phyloP scores from a whole-genome alignment of 2,113 vertebrate species.

The Castor canadensis region DNA sequence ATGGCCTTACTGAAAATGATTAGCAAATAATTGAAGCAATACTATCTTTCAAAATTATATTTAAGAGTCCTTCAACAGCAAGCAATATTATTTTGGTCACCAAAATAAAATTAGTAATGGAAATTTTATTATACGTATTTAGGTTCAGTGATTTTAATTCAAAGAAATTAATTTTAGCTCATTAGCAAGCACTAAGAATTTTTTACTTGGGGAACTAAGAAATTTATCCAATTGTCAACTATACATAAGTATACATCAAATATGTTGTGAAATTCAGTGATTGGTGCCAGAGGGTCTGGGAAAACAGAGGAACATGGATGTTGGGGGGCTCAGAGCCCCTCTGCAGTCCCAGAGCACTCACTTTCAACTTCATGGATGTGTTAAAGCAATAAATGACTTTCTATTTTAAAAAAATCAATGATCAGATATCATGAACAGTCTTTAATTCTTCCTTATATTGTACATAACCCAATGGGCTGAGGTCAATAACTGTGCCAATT shows the following conservation, averaged over 20 bases:
- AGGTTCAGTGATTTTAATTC: conserved; percentile 59
- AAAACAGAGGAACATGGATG: too few relatives aligned
- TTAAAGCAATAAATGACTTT: too few relatives aligned
- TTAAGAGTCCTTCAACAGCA: conserved; percentile 66
- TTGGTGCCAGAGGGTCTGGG: too few relatives aligned
- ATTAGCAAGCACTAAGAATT: conserved; percentile 76
- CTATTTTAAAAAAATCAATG: too few relatives aligned
- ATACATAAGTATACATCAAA: conserved; percentile 46
- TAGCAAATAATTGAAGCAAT: conserved; percentile 60
- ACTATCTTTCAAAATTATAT: conserved; percentile 60
- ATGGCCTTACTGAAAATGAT: conserved; percentile 14
- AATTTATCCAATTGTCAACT: conserved; percentile 76
- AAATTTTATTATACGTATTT: background rate
- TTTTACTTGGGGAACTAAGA: conserved; percentile 75
- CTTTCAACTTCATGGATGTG: too few relatives aligned
- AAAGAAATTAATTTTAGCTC: conserved; percentile 74
- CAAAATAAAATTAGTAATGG: conserved; percentile 71
- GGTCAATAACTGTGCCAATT: conserved; percentile 56
- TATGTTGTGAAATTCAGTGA: conserved; percentile 40
- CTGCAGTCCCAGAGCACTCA: too few relatives aligned
- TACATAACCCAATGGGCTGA: conserved; percentile 28
- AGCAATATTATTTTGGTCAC: conserved; percentile 65
- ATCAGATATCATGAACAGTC: conserved; percentile 35
- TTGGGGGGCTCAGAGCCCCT: too few relatives aligned
- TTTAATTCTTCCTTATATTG: conserved; percentile 54